A percentile compares a stretch with the other conserved stretches of the same genome.
phyloP scores from a whole-genome alignment of 2,113 vertebrate genomes.

The Megaceryle torquata region DNA sequence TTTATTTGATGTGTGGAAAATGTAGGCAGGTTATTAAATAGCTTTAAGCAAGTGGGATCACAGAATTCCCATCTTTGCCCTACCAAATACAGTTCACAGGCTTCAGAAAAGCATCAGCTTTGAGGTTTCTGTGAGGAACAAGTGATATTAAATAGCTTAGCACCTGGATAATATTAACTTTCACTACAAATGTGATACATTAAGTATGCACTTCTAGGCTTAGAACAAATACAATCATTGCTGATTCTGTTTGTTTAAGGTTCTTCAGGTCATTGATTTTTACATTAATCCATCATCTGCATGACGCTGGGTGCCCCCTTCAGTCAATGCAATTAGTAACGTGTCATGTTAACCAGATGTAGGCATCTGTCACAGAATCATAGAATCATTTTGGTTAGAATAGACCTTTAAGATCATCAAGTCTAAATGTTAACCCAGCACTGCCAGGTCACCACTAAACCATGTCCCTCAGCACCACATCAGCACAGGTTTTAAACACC shows the following conservation, averaged over 20 bases:
- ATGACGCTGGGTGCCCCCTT: neutral
- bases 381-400: neutral
- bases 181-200: neutral
- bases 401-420: neutral
- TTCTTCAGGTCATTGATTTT: neutral
- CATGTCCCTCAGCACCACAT: neutral
- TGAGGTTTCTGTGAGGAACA: neutral
- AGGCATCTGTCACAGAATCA: neutral
- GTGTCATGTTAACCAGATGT: neutral
- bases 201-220: neutral
- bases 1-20: conserved; percentile 52
- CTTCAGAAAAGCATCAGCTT: conserved; percentile 11
- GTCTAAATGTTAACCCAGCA: neutral
- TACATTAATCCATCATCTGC: neutral
- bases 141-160: conserved; percentile 10
- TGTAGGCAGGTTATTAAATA: conserved; percentile 56
- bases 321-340: neutral
- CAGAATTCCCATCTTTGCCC: conserved; percentile 34
- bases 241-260: conserved; percentile 32
- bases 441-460: neutral
- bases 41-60: conserved; percentile 11
- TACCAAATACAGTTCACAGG: neutral
- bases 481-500: neutral
- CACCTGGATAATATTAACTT: conserved; percentile 34
- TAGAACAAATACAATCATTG: neutral